These are phyloP conservation scores for Mya arenaria DNA, from an alignment of 1,140 invertebrate genomes.

Conservation along the genomic window DNA sequence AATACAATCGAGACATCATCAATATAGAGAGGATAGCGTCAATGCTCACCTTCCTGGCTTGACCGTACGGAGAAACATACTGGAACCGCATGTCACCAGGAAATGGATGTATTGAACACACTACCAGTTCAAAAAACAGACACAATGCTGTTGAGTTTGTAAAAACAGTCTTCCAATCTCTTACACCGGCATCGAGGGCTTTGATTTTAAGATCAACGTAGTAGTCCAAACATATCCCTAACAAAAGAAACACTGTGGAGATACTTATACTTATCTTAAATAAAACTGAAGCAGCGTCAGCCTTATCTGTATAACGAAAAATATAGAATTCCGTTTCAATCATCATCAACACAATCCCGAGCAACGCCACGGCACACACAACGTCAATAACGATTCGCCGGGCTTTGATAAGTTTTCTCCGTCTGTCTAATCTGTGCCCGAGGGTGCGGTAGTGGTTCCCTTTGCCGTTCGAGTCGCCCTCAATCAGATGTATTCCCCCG, in stretches of 20 bases:
- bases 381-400: constrained; percentile 63
- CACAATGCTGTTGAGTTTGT: constrained; percentile 52
- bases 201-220: constrained; percentile 65
- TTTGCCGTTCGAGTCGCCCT: background rate
- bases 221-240: constrained; percentile 62
- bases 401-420: constrained; percentile 54
- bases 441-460: constrained; percentile 26
- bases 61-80: constrained; percentile 58
- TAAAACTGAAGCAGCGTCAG: constrained; percentile 38
- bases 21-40: constrained; percentile 78
- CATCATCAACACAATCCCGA: constrained; percentile 67
- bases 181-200: constrained; percentile 67
- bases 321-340: constrained; percentile 67
- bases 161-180: constrained; percentile 64
- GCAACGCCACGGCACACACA: constrained; percentile 61
- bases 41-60: constrained; percentile 61
- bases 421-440: constrained; percentile 54
- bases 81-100: constrained; percentile 64
- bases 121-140: constrained; percentile 58
- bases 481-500: background rate
- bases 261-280: constrained; percentile 59
- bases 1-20: constrained; percentile 79
- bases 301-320: constrained; percentile 35
- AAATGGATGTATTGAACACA: constrained; percentile 73
- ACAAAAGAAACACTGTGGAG: constrained; percentile 58